Evolutionary conservation across 2,888 invertebrate genomes (phyloP).

Genomic region (Netelia inedita): DNA sequence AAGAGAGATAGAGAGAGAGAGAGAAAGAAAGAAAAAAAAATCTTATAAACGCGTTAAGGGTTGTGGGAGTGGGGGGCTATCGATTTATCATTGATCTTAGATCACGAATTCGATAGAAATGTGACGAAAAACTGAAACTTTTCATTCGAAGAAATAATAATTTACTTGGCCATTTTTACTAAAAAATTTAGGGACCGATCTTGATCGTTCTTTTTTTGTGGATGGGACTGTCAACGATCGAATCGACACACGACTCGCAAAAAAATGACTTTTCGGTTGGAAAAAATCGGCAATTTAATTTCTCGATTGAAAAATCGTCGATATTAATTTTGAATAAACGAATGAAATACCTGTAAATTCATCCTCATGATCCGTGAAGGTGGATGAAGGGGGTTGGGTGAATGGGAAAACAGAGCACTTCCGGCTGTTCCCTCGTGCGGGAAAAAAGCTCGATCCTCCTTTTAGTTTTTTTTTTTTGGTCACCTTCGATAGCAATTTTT

Average conservation of each 20-base stretch:
- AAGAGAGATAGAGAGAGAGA: background rate
- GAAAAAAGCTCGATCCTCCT: conserved; percentile 1
- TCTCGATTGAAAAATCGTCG: too few relatives aligned
- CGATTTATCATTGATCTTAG: too few relatives aligned
- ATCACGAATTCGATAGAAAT: too few relatives aligned
- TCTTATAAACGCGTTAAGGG: background rate
- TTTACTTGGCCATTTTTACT: too few relatives aligned
- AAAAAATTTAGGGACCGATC: too few relatives aligned
- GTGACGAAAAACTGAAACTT: too few relatives aligned
- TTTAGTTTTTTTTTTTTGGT: background rate
- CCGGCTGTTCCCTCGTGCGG: conserved; percentile 22
- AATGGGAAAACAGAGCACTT: conserved; percentile 3
- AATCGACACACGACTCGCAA: background rate
- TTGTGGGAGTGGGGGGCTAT: too few relatives aligned
- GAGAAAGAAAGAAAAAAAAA: background rate
- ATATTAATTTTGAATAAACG: background rate
- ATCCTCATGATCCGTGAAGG: conserved; percentile 44
- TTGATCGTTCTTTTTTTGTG: too few relatives aligned
- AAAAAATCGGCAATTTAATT: background rate
- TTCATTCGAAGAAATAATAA: too few relatives aligned
- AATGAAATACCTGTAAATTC: conserved; percentile 37
- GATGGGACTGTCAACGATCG: too few relatives aligned
- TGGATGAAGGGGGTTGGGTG: too few relatives aligned
- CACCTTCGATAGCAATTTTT: too few relatives aligned
- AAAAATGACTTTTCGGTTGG: background rate